Evolutionary conservation across 2,113 vertebrate species (phyloP), one percentile per base, ranked within the genome.

Genomic region (Chloebia gouldiae): DNA sequence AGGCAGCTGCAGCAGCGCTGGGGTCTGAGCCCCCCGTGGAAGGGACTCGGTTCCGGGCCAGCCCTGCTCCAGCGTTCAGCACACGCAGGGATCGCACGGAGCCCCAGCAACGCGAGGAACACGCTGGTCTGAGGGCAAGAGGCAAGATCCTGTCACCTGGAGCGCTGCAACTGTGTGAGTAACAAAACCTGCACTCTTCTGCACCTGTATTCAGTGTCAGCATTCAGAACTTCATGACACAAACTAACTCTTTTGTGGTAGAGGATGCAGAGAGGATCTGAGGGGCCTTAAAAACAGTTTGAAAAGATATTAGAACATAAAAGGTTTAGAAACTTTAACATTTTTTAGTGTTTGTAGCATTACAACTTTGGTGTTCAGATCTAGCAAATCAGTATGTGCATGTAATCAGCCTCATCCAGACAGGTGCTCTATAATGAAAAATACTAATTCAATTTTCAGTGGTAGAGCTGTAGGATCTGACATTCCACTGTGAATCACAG

Each of bases 391-490:
- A 91, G 64, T 57, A 15, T 63, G 50, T 47, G 72, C 44, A 79
- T 66, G 68, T 22, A 14, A 80, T 65, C 44, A 56, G 78, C 88
- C 85, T 86, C 51, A 94, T 88, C 96, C 96, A 81, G 93, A 98
- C 71, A 99, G 96, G 71, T 91, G 95, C 86, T 99, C 98, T n/a
- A 96, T 97, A 96, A 99, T 98, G 97, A 98, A 99, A 98, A 99
- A 99, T 45, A 98, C 27, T 90, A 99, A 98, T 97, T 99, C 99
- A 95, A 99, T 98, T 96, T 99, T 98, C 97, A 99, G 56, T 68
- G 99, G 98, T 3, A 98, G 97, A 94, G 97, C 98, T 23, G 98
- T 96, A 3, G 98, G 97, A 49, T 97, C 96, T 15, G 98, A 98
- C 70, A 98, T 97, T 8, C 98, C 98, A 37, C 98, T 97, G 3